A percentile compares a stretch with the other conserved stretches of the same genome.
Conservation (phyloP, 2,113 vertebrate species). For the Platysteira castanea region DNA sequence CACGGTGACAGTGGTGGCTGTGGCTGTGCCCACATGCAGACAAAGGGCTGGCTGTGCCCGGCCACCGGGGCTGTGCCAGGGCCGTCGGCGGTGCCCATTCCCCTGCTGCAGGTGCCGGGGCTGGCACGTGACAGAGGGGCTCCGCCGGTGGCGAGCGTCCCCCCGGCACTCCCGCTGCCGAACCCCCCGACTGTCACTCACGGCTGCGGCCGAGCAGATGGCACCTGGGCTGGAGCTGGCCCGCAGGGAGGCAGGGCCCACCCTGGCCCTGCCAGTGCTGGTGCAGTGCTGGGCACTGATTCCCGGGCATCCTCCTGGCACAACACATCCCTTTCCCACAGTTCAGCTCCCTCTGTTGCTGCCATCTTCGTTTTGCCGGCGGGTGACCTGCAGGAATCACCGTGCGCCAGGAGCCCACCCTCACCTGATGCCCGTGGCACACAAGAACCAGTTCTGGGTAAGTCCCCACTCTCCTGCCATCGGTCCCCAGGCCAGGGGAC, state of each 20-base stretch:
- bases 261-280: background rate
- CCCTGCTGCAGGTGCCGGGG: background rate
- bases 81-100: fast-evolving
- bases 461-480: background rate
- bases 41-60: background rate
- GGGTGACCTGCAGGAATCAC: background rate
- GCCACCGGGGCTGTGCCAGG: background rate
- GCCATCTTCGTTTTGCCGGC: background rate
- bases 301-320: background rate
- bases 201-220: constrained; percentile 36
- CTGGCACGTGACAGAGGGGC: background rate
- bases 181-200: constrained; percentile 12
- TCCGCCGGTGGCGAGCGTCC: background rate
- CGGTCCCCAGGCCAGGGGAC: background rate
- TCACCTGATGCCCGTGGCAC: background rate
- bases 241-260: background rate
- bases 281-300: background rate
- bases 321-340: fast-evolving
- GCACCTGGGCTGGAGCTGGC: constrained; percentile 13
- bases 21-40: background rate
- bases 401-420: fast-evolving
- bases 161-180: background rate
- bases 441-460: background rate
- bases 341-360: background rate
- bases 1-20: fast-evolving